Evolutionary conservation across 2,797 vertebrate species (phyloP).

Genomic region (Myotis daubentonii): DNA sequence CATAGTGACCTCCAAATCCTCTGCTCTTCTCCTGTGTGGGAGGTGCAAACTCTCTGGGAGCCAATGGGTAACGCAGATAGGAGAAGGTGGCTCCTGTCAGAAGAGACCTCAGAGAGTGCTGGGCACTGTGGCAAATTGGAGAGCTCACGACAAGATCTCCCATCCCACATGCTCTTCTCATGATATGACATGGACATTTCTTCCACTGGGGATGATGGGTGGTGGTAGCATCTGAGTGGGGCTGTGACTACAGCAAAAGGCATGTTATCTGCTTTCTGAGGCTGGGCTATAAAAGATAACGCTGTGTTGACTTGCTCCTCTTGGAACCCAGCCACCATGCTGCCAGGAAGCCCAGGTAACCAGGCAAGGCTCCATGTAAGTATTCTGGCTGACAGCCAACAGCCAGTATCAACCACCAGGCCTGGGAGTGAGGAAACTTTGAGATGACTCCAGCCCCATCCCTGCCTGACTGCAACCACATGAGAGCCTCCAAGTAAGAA

Average conservation of each 20-base stretch:
- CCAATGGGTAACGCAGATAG: background rate
- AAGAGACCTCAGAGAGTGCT: background rate
- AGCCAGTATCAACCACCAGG: background rate
- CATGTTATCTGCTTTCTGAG: background rate
- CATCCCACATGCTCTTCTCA: background rate
- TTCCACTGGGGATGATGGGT: background rate
- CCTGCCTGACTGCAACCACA: background rate
- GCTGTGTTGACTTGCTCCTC: background rate
- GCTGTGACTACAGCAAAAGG: background rate
- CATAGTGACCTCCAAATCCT: conserved; percentile 2
- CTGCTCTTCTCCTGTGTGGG: background rate
- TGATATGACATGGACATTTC: background rate
- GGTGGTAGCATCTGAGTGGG: background rate
- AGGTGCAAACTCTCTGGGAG: background rate
- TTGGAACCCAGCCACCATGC: background rate
- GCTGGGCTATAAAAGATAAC: background rate
- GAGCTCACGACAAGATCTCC: background rate
- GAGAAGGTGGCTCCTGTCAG: background rate
- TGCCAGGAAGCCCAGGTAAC: background rate
- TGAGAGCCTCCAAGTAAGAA: background rate
- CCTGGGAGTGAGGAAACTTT: background rate
- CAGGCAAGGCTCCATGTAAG: background rate
- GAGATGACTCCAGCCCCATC: background rate
- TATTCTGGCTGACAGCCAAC: background rate
- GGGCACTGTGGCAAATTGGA: background rate